Evolutionary conservation across 2,113 vertebrate species (phyloP).

Genomic region (Sakesphorus luctuosus): DNA sequence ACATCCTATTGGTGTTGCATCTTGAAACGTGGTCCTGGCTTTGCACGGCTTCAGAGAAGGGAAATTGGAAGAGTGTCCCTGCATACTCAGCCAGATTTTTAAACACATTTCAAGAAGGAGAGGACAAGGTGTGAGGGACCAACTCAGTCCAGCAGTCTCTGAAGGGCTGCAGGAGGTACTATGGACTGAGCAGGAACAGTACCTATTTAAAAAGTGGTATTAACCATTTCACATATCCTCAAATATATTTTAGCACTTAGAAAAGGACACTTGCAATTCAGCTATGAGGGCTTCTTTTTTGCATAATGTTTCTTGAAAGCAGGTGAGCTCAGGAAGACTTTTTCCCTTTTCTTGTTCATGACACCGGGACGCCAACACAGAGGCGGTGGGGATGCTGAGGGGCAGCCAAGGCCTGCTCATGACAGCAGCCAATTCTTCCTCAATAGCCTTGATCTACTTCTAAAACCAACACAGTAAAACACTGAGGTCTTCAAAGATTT

Average conservation of each 20-base stretch:
- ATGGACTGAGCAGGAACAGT: rapidly evolving
- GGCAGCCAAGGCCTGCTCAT: background rate
- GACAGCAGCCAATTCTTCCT: background rate
- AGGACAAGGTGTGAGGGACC: too few relatives aligned
- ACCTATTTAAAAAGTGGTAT: rapidly evolving
- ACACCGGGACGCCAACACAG: background rate
- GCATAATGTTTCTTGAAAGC: background rate
- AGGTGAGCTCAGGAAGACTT: background rate
- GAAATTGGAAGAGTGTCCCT: too few relatives aligned
- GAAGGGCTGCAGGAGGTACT: background rate
- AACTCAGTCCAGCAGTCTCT: too few relatives aligned
- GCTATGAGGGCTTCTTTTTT: background rate
- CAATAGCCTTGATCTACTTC: background rate
- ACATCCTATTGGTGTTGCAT: too few relatives aligned
- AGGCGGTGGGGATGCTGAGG: background rate
- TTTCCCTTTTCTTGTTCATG: background rate
- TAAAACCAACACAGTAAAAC: background rate
- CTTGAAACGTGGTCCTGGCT: too few relatives aligned
- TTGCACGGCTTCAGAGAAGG: too few relatives aligned
- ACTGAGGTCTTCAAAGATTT: background rate
- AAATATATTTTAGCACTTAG: background rate
- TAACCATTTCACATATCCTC: background rate
- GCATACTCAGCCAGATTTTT: too few relatives aligned
- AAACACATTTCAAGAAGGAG: too few relatives aligned
- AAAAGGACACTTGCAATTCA: background rate